These are phyloP conservation scores for Poecile atricapillus DNA, from an alignment of 2,113 vertebrate species.

Conservation along the genomic window DNA sequence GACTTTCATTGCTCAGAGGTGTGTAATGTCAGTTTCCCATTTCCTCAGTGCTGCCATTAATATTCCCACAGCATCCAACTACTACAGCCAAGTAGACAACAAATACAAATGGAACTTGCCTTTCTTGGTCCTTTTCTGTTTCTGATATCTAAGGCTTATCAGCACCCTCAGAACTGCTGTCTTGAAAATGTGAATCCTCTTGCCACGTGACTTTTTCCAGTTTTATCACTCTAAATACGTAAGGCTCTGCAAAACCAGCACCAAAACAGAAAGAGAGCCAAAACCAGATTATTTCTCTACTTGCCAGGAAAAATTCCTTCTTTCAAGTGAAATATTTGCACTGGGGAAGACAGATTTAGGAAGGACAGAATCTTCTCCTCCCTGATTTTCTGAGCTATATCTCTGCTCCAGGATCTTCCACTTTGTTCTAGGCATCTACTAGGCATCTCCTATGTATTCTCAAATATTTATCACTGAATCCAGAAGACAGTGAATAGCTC, in stretches of 20 bases:
- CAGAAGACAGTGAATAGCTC: too few relatives aligned
- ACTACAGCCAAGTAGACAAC: not conserved
- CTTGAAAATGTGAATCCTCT: slow-evolving; percentile 81
- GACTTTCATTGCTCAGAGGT: not conserved
- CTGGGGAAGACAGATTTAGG: not conserved
- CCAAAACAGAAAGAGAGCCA: not conserved
- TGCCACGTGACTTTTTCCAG: slow-evolving; percentile 78
- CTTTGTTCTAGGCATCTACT: not conserved
- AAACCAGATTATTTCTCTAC: not conserved
- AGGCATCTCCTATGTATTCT: too few relatives aligned
- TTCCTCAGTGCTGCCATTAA: not conserved
- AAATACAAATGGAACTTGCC: slow-evolving; percentile 58
- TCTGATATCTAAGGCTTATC: slow-evolving; percentile 58
- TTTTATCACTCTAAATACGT: slow-evolving; percentile 73
- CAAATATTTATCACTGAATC: too few relatives aligned
- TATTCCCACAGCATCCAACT: not conserved
- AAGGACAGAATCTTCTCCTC: not conserved
- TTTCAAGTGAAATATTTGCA: not conserved
- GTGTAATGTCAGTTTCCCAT: not conserved
- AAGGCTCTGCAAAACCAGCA: slow-evolving; percentile 67
- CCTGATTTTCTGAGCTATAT: too few relatives aligned
- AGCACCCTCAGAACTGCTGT: slow-evolving; percentile 88
- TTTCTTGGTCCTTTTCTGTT: slow-evolving; percentile 10
- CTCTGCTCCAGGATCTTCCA: too few relatives aligned
- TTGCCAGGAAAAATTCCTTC: not conserved